phyloP scores from a whole-genome alignment of 2,888 invertebrate species.

The Oscheius sp. region DNA sequence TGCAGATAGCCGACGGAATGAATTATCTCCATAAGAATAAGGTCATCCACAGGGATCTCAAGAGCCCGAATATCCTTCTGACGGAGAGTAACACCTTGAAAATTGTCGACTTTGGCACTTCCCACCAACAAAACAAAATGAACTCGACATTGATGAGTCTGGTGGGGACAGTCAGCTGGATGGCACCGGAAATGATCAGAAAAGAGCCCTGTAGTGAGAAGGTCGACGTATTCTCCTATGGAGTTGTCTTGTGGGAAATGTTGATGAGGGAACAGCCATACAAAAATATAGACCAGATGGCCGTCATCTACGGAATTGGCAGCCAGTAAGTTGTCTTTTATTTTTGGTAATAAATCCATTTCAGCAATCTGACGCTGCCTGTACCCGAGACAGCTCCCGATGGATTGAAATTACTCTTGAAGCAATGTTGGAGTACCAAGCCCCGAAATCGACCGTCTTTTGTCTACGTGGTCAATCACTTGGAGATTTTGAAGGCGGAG shows the following conservation, averaged over 20 bases:
- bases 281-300: constrained; percentile 92
- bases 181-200: constrained; percentile 98
- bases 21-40: constrained; percentile 92
- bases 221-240: constrained; percentile 98
- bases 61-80: constrained; percentile 83
- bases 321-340: constrained; percentile 73
- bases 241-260: constrained; percentile 97
- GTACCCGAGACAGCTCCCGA: constrained; percentile 90
- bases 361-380: constrained; percentile 89
- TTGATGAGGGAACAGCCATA: constrained; percentile 92
- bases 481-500: constrained; percentile 90
- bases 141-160: constrained; percentile 89
- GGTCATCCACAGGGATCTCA: constrained; percentile 97
- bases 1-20: constrained; percentile 96
- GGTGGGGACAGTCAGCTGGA: constrained; percentile 90
- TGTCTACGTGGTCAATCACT: constrained; percentile 84
- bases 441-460: constrained; percentile 90
- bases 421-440: constrained; percentile 89
- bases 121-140: constrained; percentile 73
- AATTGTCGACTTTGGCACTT: constrained; percentile 97
- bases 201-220: constrained; percentile 96
- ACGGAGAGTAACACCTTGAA: constrained; percentile 80
- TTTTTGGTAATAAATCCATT: constrained; percentile 1
- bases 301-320: constrained; percentile 98
- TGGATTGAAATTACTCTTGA: constrained; percentile 76